Percentiles rank a stretch among this genome's conserved stretches.
These are phyloP conservation scores for Chlorodrepanis virens DNA, from an alignment of 2,113 vertebrate species.

Conservation along the genomic window DNA sequence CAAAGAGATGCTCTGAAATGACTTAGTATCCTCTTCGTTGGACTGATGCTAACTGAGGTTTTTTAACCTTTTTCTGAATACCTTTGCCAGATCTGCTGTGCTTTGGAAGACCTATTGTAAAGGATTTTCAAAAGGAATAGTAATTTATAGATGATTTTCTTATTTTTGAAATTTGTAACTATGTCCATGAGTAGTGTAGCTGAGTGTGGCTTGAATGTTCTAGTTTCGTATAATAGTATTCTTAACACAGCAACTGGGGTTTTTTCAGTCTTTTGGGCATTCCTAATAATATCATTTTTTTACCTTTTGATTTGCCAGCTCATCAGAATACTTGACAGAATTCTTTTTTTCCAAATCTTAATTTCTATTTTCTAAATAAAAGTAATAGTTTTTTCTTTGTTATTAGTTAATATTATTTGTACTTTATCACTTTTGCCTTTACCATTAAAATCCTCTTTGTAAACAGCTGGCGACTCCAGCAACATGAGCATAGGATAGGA, in stretches of 20 bases:
- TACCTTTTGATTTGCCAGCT: neutral
- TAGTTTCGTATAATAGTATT: neutral
- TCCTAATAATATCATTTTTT: neutral
- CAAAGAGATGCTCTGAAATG: neutral
- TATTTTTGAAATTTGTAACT: neutral
- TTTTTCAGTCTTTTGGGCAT: neutral
- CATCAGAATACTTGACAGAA: neutral
- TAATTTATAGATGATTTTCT: neutral
- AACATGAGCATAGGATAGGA: neutral
- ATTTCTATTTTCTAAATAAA: neutral
- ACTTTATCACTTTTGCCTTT: neutral
- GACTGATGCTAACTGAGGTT: neutral
- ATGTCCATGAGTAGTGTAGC: neutral
- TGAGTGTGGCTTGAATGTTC: neutral
- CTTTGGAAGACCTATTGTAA: neutral
- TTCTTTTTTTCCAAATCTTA: neutral
- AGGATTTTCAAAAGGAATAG: neutral
- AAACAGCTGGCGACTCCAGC: neutral
- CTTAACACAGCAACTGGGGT: neutral
- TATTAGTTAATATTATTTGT: neutral
- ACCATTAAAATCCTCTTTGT: neutral
- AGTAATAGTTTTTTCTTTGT: neutral
- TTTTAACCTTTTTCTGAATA: neutral
- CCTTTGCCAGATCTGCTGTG: neutral
- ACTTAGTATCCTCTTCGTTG: neutral